Evolutionary conservation across 2,888 invertebrate genomes (phyloP).

Genomic region (Campaea margaritaria): DNA sequence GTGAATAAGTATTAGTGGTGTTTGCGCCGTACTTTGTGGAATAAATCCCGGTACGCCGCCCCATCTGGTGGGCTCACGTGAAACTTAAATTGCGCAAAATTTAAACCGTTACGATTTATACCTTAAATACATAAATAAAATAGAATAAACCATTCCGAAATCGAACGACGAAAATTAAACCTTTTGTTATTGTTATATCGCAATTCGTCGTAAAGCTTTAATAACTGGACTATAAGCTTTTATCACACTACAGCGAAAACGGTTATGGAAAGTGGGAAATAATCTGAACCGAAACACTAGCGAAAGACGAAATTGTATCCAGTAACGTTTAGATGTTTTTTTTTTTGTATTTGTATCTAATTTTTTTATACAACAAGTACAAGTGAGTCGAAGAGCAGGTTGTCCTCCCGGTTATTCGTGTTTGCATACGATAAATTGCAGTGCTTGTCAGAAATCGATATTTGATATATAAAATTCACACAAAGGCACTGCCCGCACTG

Average conservation of each 20-base stretch:
- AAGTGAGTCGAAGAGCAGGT: too few relatives aligned
- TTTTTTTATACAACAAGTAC: too few relatives aligned
- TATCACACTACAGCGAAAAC: slow-evolving; percentile 1
- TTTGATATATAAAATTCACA: too few relatives aligned
- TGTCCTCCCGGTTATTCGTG: too few relatives aligned
- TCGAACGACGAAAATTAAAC: slow-evolving; percentile 3
- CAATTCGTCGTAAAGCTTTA: neutral
- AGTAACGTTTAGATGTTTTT: too few relatives aligned
- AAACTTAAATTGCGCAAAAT: slow-evolving; percentile 38
- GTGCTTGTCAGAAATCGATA: too few relatives aligned
- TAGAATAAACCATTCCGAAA: neutral
- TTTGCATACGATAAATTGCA: too few relatives aligned
- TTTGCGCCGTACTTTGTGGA: slow-evolving; percentile 30
- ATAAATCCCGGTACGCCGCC: slow-evolving; percentile 36
- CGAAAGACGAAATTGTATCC: neutral
- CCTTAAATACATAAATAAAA: slow-evolving; percentile 10
- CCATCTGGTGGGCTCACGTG: slow-evolving; percentile 31
- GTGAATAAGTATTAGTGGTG: slow-evolving; percentile 31
- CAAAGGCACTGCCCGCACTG: too few relatives aligned
- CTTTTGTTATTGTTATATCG: slow-evolving; percentile 3
- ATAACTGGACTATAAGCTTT: slow-evolving; percentile 6
- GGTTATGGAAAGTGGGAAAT: neutral
- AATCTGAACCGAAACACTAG: slow-evolving; percentile 2
- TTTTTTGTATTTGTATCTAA: too few relatives aligned
- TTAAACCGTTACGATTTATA: slow-evolving; percentile 27